phyloP scores from a whole-genome alignment of 2,888 invertebrate species.

The Caenorhabditis panamensis region DNA sequence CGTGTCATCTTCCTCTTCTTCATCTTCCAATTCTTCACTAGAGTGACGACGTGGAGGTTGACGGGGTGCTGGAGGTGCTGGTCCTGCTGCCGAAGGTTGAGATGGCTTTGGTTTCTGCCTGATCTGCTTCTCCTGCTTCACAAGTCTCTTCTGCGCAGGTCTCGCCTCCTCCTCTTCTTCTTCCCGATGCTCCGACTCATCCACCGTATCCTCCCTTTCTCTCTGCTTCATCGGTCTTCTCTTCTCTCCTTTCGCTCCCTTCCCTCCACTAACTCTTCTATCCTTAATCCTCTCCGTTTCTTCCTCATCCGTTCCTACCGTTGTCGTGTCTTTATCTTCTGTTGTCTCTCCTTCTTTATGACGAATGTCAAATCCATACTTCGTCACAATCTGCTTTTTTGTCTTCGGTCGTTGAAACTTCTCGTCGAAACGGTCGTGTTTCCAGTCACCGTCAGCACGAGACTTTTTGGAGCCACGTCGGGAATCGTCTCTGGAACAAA shows the following conservation, averaged over 20 bases:
- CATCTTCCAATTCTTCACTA: constrained; percentile 30
- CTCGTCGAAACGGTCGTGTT: constrained; percentile 63
- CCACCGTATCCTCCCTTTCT: constrained; percentile 61
- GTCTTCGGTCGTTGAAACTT: constrained; percentile 62
- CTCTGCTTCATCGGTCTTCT: constrained; percentile 55
- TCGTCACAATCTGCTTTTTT: constrained; percentile 61
- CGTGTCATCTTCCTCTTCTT: constrained; percentile 43
- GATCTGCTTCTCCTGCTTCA: constrained; percentile 17
- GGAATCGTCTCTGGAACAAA: constrained; percentile 30
- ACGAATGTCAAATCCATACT: constrained; percentile 63
- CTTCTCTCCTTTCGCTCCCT: constrained; percentile 12
- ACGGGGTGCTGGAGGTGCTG: neutral
- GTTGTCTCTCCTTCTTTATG: constrained; percentile 43
- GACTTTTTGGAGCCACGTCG: constrained; percentile 35
- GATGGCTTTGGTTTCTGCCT: no score
- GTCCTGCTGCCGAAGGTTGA: no score
- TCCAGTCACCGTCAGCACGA: constrained; percentile 60
- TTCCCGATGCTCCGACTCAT: constrained; percentile 41
- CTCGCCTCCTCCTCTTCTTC: constrained; percentile 9
- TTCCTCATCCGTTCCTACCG: constrained; percentile 23
- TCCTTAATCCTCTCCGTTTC: constrained; percentile 18
- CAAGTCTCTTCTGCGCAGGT: constrained; percentile 43
- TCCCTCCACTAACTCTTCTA: constrained; percentile 9
- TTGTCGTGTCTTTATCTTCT: constrained; percentile 41
- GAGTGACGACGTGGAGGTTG: neutral